These are phyloP conservation scores for Ceratotherium simum DNA, from an alignment of 2,113 vertebrate species.

Conservation along the genomic window DNA sequence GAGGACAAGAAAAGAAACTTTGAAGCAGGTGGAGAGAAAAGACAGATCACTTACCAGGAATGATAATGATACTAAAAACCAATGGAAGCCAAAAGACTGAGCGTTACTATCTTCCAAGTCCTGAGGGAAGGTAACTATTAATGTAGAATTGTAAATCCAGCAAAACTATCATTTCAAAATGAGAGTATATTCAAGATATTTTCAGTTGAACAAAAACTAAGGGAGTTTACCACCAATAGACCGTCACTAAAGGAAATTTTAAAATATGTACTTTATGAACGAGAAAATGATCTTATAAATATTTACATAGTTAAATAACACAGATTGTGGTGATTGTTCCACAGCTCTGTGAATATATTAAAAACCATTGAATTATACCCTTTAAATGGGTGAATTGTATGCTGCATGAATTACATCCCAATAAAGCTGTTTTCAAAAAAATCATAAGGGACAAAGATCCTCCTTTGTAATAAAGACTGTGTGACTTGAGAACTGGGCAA, in stretches of 20 bases:
- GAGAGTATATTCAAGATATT: neutral
- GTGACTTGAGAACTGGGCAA: neutral
- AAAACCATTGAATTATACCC: neutral
- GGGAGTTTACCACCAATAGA: neutral
- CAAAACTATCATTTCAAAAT: slow-evolving; percentile 30
- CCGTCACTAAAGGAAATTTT: neutral
- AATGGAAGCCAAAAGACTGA: neutral
- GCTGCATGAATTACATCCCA: neutral
- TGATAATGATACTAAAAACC: neutral
- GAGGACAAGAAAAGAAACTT: neutral
- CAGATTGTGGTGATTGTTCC: neutral
- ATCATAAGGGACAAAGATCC: neutral
- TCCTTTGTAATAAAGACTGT: neutral
- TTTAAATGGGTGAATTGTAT: slow-evolving; percentile 22
- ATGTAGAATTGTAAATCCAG: neutral
- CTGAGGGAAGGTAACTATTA: neutral
- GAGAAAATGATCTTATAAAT: slow-evolving; percentile 27
- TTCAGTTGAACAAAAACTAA: slow-evolving; percentile 13
- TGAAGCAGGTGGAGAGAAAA: neutral
- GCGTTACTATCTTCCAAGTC: neutral
- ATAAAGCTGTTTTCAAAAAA: neutral
- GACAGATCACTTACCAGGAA: neutral
- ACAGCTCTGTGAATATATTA: neutral
- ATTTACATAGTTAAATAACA: neutral
- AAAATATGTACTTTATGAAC: neutral